Evolutionary conservation across 2,113 vertebrate genomes (phyloP).

Genomic region (Gobius niger): DNA sequence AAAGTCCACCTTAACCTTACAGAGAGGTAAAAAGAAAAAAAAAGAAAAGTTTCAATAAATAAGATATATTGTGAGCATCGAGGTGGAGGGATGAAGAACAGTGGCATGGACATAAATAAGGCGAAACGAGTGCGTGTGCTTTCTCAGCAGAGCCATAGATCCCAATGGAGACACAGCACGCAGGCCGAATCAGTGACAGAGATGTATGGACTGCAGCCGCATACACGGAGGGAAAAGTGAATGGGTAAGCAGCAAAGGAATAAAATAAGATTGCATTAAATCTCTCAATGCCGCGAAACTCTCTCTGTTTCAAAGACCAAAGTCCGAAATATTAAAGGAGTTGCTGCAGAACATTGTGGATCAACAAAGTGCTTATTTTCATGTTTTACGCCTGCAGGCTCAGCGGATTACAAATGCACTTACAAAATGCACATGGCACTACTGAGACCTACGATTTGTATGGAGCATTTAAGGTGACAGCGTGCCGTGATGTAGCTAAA

Average conservation of each 20-base stretch:
- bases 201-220: constrained; percentile 50
- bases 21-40: too few species aligned
- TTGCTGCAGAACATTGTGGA: neutral
- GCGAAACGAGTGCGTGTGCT: constrained; percentile 54
- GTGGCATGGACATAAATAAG: constrained; percentile 52
- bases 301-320: neutral
- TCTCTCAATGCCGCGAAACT: neutral
- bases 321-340: neutral
- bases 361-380: constrained; percentile 10
- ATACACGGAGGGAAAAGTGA: constrained; percentile 4
- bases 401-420: constrained; percentile 2
- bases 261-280: constrained; percentile 7
- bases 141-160: constrained; percentile 67
- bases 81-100: constrained; percentile 26
- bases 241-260: constrained; percentile 3
- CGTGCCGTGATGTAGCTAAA: neutral
- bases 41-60: constrained; percentile 20
- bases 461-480: neutral
- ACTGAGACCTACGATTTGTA: neutral
- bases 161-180: constrained; percentile 55
- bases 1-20: too few species aligned
- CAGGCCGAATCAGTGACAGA: constrained; percentile 54
- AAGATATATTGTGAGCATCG: neutral
- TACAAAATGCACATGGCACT: neutral
- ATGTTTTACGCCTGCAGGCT: constrained; percentile 15